Evolutionary conservation across 2,113 vertebrate species (phyloP).

Genomic region (Addax nasomaculatus): DNA sequence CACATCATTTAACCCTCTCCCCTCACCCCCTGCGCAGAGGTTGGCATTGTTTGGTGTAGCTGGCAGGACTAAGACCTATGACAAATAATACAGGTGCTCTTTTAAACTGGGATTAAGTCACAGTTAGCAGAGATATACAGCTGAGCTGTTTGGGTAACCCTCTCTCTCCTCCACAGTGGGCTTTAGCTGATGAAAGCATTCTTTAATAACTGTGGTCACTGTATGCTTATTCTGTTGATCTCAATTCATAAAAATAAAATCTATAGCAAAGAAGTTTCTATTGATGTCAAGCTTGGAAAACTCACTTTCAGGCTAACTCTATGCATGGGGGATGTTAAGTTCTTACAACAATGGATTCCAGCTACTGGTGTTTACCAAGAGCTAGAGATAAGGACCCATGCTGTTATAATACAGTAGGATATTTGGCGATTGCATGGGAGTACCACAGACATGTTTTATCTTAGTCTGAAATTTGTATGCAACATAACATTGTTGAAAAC

Average conservation of each 20-base stretch:
- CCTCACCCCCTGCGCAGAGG: background rate
- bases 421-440: background rate
- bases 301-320: conserved; percentile 21
- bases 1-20: background rate
- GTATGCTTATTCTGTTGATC: conserved; percentile 24
- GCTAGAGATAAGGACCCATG: conserved; percentile 43
- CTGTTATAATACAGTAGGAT: conserved; percentile 53
- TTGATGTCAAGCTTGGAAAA: conserved; percentile 50
- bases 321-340: conserved; percentile 37
- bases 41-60: conserved; percentile 37
- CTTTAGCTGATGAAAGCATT: conserved; percentile 59
- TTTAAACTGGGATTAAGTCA: conserved; percentile 53
- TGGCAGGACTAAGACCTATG: conserved; percentile 28
- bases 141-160: conserved; percentile 51
- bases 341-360: conserved; percentile 61
- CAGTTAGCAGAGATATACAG: conserved; percentile 48
- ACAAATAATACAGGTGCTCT: conserved; percentile 64
- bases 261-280: conserved; percentile 49
- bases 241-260: conserved; percentile 62
- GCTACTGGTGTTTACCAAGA: conserved; percentile 62
- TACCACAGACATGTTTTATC: conserved; percentile 45
- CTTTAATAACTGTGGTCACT: conserved; percentile 44
- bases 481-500: conserved; percentile 43
- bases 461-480: conserved; percentile 50
- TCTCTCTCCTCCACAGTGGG: background rate